Base-by-base conservation (phyloP, 1,140 invertebrate species). In the Tetragnatha versicolor region DNA sequence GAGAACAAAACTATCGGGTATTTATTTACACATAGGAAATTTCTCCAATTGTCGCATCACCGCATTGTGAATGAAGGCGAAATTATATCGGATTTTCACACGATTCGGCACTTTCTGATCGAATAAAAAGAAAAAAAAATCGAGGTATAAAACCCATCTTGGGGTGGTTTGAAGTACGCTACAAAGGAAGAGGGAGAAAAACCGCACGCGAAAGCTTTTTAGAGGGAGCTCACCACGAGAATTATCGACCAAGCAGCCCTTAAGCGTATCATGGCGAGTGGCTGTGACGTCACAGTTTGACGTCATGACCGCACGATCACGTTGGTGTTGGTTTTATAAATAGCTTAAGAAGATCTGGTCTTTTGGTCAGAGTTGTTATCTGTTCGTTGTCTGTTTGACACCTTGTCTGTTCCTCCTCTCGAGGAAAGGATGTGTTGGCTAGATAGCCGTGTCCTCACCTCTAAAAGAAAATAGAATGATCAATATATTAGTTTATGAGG, bases 171-270 rank as follows among this genome's bases (percentile, higher is more conserved):
- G 55, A 39, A 70, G 22, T 37, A 53, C 20, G 39, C 37, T 70
- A 70, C 29, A 55, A 55, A 14, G 25, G 29, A 20, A 25, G 39
- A 72, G n/a, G 51, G 51, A 69, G 27, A 73, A 60, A 60, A 42
- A 73, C 37, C n/a, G 6, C 73, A 77, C 72, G 72, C 51, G 51
- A 61, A 39, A 33, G 5, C 9, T 65, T 77, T 66, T 53, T 66
- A 27, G 12, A 17, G 20, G 3, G 29, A 77, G 63, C 72, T 55
- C 72, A 75, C 55, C 42, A 77, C 45, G 60, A 42, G 47, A 77
- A 75, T 75, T 75, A 77, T 77, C 73, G 73, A 77, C 73, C 73
- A 77, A 66, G 60, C 60, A 65, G 27, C 31, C 63, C 73, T 55
- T 65, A 77, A 77, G 55, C 60, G 45, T 65, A 77, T 65, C 47